phyloP scores from a whole-genome alignment of 2,797 vertebrate species.

The Myotis pilosus region DNA sequence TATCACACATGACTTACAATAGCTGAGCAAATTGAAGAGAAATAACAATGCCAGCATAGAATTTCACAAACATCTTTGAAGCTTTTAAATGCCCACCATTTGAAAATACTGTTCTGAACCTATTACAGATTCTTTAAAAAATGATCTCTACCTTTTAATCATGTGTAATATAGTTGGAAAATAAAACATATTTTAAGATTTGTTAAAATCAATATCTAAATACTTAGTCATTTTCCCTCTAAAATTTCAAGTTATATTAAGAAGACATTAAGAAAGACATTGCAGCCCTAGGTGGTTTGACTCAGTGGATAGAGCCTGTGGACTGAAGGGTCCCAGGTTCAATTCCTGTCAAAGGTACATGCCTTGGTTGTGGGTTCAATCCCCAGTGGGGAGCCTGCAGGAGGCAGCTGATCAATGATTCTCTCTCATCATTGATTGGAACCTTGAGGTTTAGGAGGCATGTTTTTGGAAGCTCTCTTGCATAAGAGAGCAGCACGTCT shows the following conservation, averaged over 20 bases:
- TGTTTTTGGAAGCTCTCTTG: not conserved
- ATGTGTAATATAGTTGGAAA: not conserved
- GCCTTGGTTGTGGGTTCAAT: no score
- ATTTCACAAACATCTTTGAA: not conserved
- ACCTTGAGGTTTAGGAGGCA: not conserved
- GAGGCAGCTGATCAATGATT: no score
- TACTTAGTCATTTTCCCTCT: not conserved
- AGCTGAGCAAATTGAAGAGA: conserved; percentile 12
- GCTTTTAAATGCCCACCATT: not conserved
- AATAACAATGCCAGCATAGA: not conserved
- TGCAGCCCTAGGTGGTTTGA: not conserved
- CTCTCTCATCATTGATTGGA: not conserved
- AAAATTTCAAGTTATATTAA: conserved; percentile 2
- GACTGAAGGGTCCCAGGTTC: no score
- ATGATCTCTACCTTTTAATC: not conserved
- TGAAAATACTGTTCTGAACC: not conserved
- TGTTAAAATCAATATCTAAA: not conserved
- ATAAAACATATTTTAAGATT: not conserved
- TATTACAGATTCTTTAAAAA: not conserved
- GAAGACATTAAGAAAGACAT: not conserved
- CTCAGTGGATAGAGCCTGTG: no score
- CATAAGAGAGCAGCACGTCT: not conserved
- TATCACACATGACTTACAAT: not conserved
- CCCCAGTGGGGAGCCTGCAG: no score
- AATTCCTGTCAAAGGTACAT: no score